phyloP scores from a whole-genome alignment of 2,113 vertebrate genomes.

The Gobio gobio region DNA sequence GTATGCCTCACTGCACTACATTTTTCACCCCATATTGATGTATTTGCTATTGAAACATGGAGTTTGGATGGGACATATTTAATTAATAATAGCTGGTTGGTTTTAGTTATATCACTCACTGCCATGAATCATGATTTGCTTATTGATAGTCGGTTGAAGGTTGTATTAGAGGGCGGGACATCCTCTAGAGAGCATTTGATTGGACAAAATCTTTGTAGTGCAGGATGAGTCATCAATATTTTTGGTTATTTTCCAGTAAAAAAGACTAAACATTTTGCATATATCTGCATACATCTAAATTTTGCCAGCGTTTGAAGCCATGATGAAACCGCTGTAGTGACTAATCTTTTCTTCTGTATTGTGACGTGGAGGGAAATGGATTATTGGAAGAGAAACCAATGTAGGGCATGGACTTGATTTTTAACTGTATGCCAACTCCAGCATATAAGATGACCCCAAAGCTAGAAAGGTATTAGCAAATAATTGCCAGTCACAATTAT shows the following conservation, averaged over 20 bases:
- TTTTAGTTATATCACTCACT: neutral
- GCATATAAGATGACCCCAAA: neutral
- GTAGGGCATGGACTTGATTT: too few relatives aligned
- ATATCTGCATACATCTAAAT: neutral
- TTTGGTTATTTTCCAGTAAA: neutral
- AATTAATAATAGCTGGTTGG: neutral
- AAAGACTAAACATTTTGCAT: neutral
- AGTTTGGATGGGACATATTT: neutral
- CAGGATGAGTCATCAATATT: constrained; percentile 14
- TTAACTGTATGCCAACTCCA: neutral
- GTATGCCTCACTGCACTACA: too few relatives aligned
- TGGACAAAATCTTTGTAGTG: neutral
- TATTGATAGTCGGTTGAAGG: neutral
- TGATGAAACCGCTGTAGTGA: neutral
- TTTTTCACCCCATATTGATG: neutral
- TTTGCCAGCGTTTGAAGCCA: neutral
- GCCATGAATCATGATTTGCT: neutral
- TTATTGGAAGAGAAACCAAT: too few relatives aligned
- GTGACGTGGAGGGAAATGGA: neutral
- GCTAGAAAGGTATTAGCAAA: neutral
- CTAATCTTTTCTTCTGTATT: neutral
- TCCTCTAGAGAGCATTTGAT: neutral
- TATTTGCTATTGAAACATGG: neutral
- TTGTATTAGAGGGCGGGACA: neutral
- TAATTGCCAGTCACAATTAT: neutral